These are phyloP conservation scores for Bos javanicus DNA, from an alignment of 2,113 vertebrate genomes.

Conservation along the genomic window DNA sequence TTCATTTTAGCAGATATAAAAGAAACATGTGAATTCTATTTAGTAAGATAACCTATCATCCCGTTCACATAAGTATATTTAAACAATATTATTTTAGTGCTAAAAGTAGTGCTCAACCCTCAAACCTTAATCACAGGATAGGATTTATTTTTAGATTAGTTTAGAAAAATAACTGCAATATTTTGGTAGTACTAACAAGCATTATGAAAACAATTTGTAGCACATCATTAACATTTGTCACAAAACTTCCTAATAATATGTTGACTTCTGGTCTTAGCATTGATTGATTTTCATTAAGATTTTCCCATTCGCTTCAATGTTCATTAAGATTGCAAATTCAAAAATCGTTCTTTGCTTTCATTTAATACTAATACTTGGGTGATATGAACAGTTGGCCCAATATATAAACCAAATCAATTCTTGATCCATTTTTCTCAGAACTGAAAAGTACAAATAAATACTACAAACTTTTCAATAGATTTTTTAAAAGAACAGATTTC, in stretches of 20 bases:
- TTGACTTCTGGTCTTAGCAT: not conserved
- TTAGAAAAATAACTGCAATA: constrained; percentile 31
- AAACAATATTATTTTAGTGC: not conserved
- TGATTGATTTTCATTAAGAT: not conserved
- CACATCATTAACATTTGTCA: not conserved
- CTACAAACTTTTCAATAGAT: not conserved
- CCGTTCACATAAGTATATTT: not conserved
- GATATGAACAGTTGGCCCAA: not conserved
- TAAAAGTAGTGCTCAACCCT: not conserved
- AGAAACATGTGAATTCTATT: not conserved
- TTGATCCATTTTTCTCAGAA: not conserved
- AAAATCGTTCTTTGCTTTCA: not conserved
- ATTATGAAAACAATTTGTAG: not conserved
- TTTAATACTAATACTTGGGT: not conserved
- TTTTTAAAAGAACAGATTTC: not conserved
- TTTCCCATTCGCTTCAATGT: not conserved
- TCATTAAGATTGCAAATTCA: not conserved
- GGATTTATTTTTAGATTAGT: constrained; percentile 9
- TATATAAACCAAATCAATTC: not conserved
- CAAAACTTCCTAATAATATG: not conserved
- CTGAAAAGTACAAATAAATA: not conserved
- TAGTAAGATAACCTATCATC: not conserved
- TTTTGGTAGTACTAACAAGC: not conserved
- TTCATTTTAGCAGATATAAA: not conserved
- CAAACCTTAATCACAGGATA: not conserved